Base-by-base conservation (phyloP, 2,888 invertebrate species). In the Nephrotoma appendiculata region DNA sequence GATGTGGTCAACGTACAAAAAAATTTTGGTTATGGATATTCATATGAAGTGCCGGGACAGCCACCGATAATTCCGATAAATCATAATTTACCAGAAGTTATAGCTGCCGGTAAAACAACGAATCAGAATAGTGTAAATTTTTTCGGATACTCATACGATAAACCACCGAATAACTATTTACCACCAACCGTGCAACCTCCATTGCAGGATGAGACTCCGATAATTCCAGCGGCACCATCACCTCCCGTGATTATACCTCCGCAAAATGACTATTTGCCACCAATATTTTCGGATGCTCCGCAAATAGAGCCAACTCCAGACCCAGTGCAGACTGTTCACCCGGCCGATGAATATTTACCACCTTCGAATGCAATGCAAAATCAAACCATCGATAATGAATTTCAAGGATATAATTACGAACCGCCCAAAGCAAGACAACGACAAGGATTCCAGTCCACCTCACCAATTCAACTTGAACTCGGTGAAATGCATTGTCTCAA, bases 401-500 rank as follows among this genome's bases (percentile, higher is more conserved):
- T 31, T 41, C 48, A 87, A 41, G 88, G 88, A 19, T 88, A 88
- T 31, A 71, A 87, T 87, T 88, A 88, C 86, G 85, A 87, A 9
- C 86, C 11, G 15, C 88, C 88, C 41, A 86, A 45, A 83, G 0
- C 87, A 88, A 5, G 87, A 19, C 85, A 42, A 86, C 87, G 45
- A 85, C 87, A n/a, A 84, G 9, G 11, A 86, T 11, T 12, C 87
- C 52, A 71, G 6, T 86, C 1, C 86, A 86, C 48, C 85, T 31
- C 31, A 31, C 87, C 90, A 83, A 87, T 91, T 7, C 90, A 90
- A 9, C 88, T 91, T 6, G 89, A 89, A 0, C 87, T 91, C 0
- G 90, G 90, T 87, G 91, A 91, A 85, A 91, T 91, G 91, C 90
- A 90, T 9, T 91, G 91, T 85, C 88, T 91, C 12, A 71, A 86